Conservation (phyloP, 1,140 invertebrate species). For the Trichonephila inaurata region DNA sequence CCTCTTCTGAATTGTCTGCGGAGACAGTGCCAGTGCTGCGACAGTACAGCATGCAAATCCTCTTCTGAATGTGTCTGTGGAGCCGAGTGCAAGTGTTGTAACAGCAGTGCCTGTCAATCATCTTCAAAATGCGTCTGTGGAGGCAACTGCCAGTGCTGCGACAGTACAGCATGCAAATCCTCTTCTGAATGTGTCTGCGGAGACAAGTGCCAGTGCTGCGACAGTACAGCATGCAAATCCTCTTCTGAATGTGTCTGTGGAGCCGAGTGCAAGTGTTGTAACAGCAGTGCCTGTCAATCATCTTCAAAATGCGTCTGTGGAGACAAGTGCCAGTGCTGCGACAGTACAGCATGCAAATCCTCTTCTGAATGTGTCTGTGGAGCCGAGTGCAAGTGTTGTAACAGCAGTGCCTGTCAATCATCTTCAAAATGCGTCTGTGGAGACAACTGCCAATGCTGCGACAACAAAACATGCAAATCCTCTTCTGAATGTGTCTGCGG, state of each 20-base stretch:
- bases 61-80: background rate
- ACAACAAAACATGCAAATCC: background rate
- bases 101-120: background rate
- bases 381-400: too few species aligned
- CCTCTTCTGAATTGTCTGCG: background rate
- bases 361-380: too few species aligned
- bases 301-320: background rate
- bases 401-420: too few species aligned
- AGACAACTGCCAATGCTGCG: too few species aligned
- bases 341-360: too few species aligned
- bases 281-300: background rate
- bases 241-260: background rate
- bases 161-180: background rate
- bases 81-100: constrained; percentile 3
- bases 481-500: background rate
- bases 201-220: background rate
- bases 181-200: background rate
- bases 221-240: background rate
- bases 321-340: too few species aligned
- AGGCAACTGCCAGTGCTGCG: background rate
- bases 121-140: background rate
- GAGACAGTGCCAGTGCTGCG: constrained; percentile 6
- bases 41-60: background rate
- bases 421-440: background rate
- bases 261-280: background rate